Evolutionary conservation across 2,888 invertebrate species (phyloP), one percentile per base, ranked within the genome.

Genomic region (Antitype chi): DNA sequence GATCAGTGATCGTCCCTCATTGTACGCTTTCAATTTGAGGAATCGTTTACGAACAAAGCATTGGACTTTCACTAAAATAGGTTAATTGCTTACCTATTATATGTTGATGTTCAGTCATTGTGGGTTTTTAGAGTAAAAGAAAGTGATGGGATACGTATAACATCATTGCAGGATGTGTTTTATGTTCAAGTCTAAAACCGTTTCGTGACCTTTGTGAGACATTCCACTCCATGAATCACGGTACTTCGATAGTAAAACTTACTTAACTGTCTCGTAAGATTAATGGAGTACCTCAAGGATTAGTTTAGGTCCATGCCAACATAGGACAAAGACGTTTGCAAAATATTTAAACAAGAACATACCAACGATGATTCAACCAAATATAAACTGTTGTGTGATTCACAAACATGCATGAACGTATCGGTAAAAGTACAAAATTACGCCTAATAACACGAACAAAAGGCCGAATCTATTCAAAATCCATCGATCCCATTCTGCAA

Each of bases 1-100:
- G 89, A 90, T 90, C 89, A 90, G 81, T 87, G 82, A 76, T 86
- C 90, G 93, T 94, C 93, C 93, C 92, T 92, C 89, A 90, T 92
- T 87, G 87, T 87, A 64, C 82, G 89, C 89, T 91, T 90, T 92
- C 86, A 89, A 91, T 91, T 88, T 87, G 88, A 89, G 88, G 89
- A 89, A 90, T 89, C 87, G 81, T 84, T 81, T 82, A 81, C 85
- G 80, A 86, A 89, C 88, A 90, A 90, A 90, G 87, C 85, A 88
- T 87, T 80, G 76, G 79, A 92, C 93, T 94, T 94, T 94, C 94
- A 91, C 93, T 92, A 80, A 87, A 85, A 85, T 89, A 85, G 88
- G 88, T 89, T 86, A 87, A 89, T 86, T 84, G 84, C 81, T 69
- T 73, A 53, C 63, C 69, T 70, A 63, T 75, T 74, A 70, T 55